phyloP scores from a whole-genome alignment of 2,113 vertebrate species.

The Boleophthalmus pectinirostris region DNA sequence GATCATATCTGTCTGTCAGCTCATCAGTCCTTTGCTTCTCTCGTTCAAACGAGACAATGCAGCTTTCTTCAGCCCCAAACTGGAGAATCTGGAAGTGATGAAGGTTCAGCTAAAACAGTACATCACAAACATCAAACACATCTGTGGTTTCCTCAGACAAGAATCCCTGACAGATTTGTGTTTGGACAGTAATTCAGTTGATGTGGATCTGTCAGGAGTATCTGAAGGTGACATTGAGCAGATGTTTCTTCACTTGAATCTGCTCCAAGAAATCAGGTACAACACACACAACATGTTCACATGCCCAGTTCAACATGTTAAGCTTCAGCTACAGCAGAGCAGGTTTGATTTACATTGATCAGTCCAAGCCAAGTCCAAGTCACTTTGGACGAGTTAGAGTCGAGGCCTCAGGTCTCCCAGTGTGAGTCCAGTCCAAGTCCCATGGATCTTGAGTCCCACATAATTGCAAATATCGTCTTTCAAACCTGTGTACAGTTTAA shows the following conservation, averaged over 20 bases:
- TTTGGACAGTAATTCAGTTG: background rate
- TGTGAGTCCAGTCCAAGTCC: too few species aligned
- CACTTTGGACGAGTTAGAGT: too few species aligned
- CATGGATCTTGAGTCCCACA: too few species aligned
- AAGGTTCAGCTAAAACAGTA: slow-evolving; percentile 64
- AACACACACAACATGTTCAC: background rate
- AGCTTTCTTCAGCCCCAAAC: slow-evolving; percentile 62
- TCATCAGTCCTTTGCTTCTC: slow-evolving; percentile 58
- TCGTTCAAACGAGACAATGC: slow-evolving; percentile 62
- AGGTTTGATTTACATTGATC: too few species aligned
- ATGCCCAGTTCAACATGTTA: too few species aligned
- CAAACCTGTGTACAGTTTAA: too few species aligned
- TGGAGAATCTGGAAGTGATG: slow-evolving; percentile 62
- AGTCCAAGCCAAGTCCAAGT: too few species aligned
- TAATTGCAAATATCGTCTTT: too few species aligned
- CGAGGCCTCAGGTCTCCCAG: too few species aligned
- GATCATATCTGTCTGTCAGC: slow-evolving; percentile 39
- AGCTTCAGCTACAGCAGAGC: too few species aligned
- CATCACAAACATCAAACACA: slow-evolving; percentile 44
- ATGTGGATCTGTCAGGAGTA: slow-evolving; percentile 32
- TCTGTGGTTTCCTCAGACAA: slow-evolving; percentile 35
- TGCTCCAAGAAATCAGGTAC: slow-evolving; percentile 50
- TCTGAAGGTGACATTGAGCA: slow-evolving; percentile 35
- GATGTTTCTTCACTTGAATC: slow-evolving; percentile 47
- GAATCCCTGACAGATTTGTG: background rate